A percentile compares a stretch with the other conserved stretches of the same genome.
phyloP scores from a whole-genome alignment of 2,888 invertebrate species.

The Brachylomia viminalis region DNA sequence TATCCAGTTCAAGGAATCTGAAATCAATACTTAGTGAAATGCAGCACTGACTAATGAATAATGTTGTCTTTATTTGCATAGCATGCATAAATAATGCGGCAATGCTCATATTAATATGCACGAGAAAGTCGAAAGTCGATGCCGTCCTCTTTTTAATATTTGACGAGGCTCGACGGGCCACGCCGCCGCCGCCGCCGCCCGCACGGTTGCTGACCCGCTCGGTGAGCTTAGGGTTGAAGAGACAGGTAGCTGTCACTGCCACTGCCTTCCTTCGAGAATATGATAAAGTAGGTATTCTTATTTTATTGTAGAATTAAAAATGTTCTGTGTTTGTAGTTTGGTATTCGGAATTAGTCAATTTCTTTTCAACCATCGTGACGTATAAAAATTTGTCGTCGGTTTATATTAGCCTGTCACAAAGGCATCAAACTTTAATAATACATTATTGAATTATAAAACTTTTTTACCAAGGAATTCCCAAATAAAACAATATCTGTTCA shows the following conservation, averaged over 20 bases:
- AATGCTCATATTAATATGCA: constrained; percentile 66
- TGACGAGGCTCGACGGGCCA: constrained; percentile 79
- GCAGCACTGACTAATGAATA: constrained; percentile 34
- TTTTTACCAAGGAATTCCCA: background rate
- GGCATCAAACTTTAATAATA: background rate
- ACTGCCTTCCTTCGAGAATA: constrained; percentile 12
- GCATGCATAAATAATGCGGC: constrained; percentile 59
- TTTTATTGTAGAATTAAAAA: background rate
- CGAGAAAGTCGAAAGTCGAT: constrained; percentile 80
- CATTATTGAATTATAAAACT: background rate
- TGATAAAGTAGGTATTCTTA: background rate
- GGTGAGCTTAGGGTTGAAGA: constrained; percentile 73
- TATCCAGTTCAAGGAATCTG: constrained; percentile 6
- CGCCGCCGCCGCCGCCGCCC: constrained; percentile 54
- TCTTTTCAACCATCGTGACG: background rate
- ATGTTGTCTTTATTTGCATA: constrained; percentile 57
- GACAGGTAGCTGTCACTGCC: constrained; percentile 38
- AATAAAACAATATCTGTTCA: background rate
- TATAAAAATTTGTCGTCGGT: background rate
- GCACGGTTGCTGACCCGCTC: constrained; percentile 74
- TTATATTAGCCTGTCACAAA: background rate
- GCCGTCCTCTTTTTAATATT: constrained; percentile 83
- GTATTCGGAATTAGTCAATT: background rate
- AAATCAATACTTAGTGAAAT: constrained; percentile 14
- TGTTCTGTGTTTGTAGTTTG: background rate